These are phyloP conservation scores for Sturnira hondurensis DNA, from an alignment of 2,113 vertebrate species.

Conservation along the genomic window DNA sequence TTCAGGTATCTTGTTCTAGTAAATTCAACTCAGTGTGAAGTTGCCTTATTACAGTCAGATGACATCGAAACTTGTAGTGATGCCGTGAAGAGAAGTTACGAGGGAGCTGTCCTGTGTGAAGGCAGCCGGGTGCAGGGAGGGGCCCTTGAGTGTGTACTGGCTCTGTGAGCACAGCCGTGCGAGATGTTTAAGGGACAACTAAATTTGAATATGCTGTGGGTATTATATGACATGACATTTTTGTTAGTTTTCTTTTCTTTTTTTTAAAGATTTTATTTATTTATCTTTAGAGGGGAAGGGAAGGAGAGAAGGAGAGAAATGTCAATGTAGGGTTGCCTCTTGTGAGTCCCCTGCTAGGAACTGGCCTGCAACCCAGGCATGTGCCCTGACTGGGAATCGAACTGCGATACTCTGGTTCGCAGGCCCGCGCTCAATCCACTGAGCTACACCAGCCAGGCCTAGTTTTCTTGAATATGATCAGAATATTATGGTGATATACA, in stretches of 20 bases:
- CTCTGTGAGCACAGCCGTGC: neutral
- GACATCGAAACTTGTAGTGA: neutral
- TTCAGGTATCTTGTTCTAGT: neutral
- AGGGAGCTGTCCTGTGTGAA: neutral
- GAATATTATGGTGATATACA: neutral
- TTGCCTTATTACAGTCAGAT: neutral
- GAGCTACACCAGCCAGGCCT: no score
- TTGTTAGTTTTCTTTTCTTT: constrained; percentile 1
- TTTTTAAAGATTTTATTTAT: no score
- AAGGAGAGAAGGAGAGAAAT: no score
- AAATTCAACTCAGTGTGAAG: neutral
- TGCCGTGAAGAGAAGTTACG: neutral
- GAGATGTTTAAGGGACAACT: neutral
- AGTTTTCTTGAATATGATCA: neutral
- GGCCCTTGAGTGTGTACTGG: neutral
- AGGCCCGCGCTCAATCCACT: no score
- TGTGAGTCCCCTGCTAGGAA: no score
- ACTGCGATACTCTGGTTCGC: no score
- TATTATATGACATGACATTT: neutral
- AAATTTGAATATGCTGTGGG: neutral
- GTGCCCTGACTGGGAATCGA: no score
- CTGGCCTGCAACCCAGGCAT: no score
- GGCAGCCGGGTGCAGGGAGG: neutral
- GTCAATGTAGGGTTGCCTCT: no score
- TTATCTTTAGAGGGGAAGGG: no score